Percentiles rank a stretch among this genome's conserved stretches.
phyloP scores from a whole-genome alignment of 2,113 vertebrate genomes.

The Myotis yumanensis region DNA sequence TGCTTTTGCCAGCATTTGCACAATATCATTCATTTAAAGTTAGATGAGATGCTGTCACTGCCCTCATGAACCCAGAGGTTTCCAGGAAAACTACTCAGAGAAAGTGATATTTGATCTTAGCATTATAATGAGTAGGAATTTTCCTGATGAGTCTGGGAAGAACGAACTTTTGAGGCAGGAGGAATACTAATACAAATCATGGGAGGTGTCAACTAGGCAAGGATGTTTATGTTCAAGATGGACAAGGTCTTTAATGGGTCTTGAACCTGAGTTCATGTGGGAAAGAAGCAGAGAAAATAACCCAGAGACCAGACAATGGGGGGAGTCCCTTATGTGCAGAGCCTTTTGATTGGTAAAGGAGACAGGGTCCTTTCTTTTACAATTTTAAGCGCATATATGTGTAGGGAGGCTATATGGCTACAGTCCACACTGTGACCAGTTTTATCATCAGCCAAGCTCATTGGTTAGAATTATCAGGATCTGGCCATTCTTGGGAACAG shows the following conservation, averaged over 20 bases:
- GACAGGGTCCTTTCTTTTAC: not conserved
- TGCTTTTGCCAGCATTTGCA: not conserved
- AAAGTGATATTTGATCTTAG: constrained; percentile 32
- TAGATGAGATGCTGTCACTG: not conserved
- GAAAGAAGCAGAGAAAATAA: not conserved
- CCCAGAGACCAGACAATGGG: not conserved
- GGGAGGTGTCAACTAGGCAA: not conserved
- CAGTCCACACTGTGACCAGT: not conserved
- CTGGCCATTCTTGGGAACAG: not conserved
- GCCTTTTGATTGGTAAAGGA: not conserved
- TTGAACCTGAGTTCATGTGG: not conserved
- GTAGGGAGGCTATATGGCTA: not conserved
- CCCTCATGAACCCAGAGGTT: not conserved
- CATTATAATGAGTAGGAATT: not conserved
- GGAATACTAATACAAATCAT: not conserved
- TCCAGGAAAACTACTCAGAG: not conserved
- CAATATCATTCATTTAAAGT: not conserved
- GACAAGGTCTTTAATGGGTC: not conserved
- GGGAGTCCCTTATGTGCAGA: not conserved
- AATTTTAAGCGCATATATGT: not conserved
- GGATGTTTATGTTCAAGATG: not conserved
- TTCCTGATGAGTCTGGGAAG: not conserved
- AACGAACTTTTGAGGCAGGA: not conserved
- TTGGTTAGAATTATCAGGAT: not conserved
- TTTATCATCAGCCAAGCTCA: not conserved